Evolutionary conservation across 2,113 vertebrate genomes (phyloP).

Genomic region (Sander lucioperca): DNA sequence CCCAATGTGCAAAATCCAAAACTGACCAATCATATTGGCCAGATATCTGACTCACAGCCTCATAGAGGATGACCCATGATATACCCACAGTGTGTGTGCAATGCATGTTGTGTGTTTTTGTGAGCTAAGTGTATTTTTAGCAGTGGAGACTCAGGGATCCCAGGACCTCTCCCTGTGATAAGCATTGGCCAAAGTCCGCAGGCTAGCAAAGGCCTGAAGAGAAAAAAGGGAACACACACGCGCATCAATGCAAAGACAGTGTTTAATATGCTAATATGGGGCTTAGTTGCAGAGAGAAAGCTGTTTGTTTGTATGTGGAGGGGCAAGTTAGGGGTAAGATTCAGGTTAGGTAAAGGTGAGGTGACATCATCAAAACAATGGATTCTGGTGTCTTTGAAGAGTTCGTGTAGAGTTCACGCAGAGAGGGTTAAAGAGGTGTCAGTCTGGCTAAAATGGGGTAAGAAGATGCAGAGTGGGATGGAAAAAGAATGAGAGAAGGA

Average conservation of each 20-base stretch:
- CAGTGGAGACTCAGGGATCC: constrained; percentile 76
- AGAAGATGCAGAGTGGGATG: constrained; percentile 1
- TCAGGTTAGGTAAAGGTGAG: constrained; percentile 81
- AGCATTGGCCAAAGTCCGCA: constrained; percentile 84
- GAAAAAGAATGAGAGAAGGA: neutral
- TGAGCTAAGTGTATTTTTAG: constrained; percentile 74
- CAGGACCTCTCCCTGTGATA: constrained; percentile 84
- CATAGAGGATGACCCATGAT: constrained; percentile 10
- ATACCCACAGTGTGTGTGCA: constrained; percentile 31
- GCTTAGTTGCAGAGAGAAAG: constrained; percentile 49
- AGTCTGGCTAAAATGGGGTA: neutral
- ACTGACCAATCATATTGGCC: neutral
- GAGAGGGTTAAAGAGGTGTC: constrained; percentile 13
- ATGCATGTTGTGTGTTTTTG: constrained; percentile 8
- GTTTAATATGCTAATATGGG: constrained; percentile 63
- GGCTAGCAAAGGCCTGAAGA: constrained; percentile 69
- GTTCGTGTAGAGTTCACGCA: constrained; percentile 72
- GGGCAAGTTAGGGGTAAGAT: constrained; percentile 66
- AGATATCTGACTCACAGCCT: constrained; percentile 8
- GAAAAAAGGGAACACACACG: constrained; percentile 70
- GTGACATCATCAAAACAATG: constrained; percentile 77
- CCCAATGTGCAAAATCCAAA: neutral
- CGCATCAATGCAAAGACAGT: constrained; percentile 25
- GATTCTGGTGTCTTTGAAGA: constrained; percentile 45
- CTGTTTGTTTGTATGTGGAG: constrained; percentile 68